Evolutionary conservation across 37 sponge, comb jelly and placozoan genomes (phyloP).

Genomic region (Aphrocallistes beatrix): DNA sequence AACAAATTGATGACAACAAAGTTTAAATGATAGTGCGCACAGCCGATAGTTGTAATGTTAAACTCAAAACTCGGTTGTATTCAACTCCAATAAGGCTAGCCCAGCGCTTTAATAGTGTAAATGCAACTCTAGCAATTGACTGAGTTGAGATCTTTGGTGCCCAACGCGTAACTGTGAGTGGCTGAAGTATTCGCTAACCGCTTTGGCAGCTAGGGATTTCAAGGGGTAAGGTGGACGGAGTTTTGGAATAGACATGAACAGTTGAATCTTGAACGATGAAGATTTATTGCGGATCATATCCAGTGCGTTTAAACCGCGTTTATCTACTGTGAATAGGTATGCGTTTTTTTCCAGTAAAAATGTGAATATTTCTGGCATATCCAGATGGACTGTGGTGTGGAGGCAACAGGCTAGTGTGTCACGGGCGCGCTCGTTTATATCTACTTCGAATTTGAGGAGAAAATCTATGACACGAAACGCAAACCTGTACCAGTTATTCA

Average conservation of each 20-base stretch:
- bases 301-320: background rate
- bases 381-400: background rate
- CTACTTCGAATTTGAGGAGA: background rate
- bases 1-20: no score
- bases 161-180: background rate
- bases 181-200: background rate
- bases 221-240: background rate
- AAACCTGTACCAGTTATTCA: no score
- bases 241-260: background rate
- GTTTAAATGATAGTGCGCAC: no score
- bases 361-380: background rate
- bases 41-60: no score
- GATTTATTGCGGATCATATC: background rate
- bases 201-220: background rate
- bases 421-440: background rate
- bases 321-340: background rate
- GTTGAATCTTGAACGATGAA: background rate
- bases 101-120: background rate
- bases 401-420: background rate
- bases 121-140: background rate
- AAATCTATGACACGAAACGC: background rate
- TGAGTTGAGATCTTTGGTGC: background rate
- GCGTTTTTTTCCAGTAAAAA: background rate
- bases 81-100: no score
- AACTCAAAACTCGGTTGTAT: no score